Base-by-base conservation (phyloP, 35 echinoderm and acorn worm species). In the Apostichopus californicus region DNA sequence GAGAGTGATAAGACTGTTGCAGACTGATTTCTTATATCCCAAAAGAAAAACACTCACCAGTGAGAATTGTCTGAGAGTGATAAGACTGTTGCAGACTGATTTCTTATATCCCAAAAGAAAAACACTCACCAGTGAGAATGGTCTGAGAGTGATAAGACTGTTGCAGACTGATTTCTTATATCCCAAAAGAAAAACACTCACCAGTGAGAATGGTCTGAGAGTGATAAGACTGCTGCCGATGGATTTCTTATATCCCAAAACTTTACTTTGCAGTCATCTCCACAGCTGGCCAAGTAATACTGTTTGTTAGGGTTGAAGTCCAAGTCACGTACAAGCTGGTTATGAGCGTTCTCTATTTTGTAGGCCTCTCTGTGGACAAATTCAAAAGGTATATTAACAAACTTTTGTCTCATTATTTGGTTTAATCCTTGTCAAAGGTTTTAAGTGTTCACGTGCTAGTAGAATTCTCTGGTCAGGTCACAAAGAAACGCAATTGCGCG, bases 291-390 rank as follows among this genome's bases (percentile, higher is more conserved):
- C 22, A 99, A 92, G 92, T 96, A 99, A 86, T 99, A 99, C 87
- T 99, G 97, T 57, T 99, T 99, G 90, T 99, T 99, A 7, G 97
- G 97, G 75, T 99, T 99, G 68, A 99, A 99, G 78, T 99, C 97
- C 13, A 99, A 73, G 14, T 99, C 97, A 15, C 95, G 13, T 12
- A 96, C 97, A 2, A 99, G 89, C 72, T 99, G 97, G 70, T 92
- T 91, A 54, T 99, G 97, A 78, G 97, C 97, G 81, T 99, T 99
- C 89, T 99, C 97, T 75, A 99, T 96, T 12, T 87, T 92, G 72
- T 94, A 99, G 5, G 77, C 92, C 65, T 99, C 93, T 59, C 97
- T 98, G 77, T 11, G 83, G 24, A 90, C 18, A 8, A 90, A 57
- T 52, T n/a, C 54, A 56, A 46, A 34, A 46, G 17, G 52, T 4